phyloP scores from a whole-genome alignment of 2,797 vertebrate species.

The Onychomys torridus region DNA sequence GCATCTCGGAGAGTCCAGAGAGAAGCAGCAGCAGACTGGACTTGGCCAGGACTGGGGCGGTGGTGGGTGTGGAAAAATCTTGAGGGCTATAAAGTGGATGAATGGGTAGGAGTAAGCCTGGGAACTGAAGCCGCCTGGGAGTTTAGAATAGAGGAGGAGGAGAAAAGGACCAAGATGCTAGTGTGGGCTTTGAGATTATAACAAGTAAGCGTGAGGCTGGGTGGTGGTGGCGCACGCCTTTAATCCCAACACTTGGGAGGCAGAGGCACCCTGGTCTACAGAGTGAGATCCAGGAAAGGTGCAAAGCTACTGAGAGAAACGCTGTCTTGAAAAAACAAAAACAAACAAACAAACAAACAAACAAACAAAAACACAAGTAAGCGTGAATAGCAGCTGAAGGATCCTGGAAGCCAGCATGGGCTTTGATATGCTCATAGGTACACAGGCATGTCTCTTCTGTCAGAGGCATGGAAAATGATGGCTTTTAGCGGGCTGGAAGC shows the following conservation, averaged over 20 bases:
- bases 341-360: too few species aligned
- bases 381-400: too few species aligned
- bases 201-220: neutral
- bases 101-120: neutral
- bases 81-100: neutral
- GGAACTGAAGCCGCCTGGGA: neutral
- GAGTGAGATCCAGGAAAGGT: too few species aligned
- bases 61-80: neutral
- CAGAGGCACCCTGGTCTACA: too few species aligned
- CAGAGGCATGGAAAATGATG: neutral
- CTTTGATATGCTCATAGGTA: neutral
- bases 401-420: neutral
- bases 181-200: neutral
- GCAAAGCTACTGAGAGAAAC: too few species aligned
- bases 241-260: too few species aligned
- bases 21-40: neutral
- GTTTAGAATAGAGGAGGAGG: neutral
- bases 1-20: too few species aligned
- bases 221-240: too few species aligned
- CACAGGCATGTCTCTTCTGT: neutral
- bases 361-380: too few species aligned
- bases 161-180: neutral
- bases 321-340: too few species aligned
- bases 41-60: neutral
- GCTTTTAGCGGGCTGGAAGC: neutral